A percentile compares a stretch with the other conserved stretches of the same genome.
These are phyloP conservation scores for Acarapis woodi DNA, from an alignment of 1,140 invertebrate genomes.

Conservation along the genomic window DNA sequence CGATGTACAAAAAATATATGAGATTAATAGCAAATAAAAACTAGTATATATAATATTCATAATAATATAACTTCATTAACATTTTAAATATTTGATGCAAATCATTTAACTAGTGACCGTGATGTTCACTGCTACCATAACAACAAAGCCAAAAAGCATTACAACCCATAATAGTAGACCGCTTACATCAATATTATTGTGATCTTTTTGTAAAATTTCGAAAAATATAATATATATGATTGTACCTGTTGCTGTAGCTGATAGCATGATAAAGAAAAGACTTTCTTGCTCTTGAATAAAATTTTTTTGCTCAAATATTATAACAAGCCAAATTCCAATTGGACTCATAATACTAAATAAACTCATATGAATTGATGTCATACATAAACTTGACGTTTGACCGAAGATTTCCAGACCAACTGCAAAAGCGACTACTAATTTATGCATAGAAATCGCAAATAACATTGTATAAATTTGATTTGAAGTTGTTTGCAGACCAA, in stretches of 20 bases:
- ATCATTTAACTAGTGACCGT: too few species aligned
- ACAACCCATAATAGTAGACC: conserved; percentile 7
- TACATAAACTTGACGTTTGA: background rate
- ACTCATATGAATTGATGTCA: conserved; percentile 2
- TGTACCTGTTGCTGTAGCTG: conserved; percentile 46
- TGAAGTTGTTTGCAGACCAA: conserved; percentile 34
- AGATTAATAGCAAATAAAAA: too few species aligned
- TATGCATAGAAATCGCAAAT: conserved; percentile 23
- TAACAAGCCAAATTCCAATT: conserved; percentile 2
- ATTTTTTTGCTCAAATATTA: background rate
- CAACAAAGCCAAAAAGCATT: conserved; percentile 9
- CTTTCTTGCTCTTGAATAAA: background rate
- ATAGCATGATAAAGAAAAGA: conserved; percentile 11
- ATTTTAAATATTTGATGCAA: too few species aligned
- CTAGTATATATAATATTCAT: too few species aligned
- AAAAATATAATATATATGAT: conserved; percentile 71
- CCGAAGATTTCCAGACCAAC: conserved; percentile 2
- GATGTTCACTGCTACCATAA: too few species aligned
- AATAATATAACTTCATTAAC: too few species aligned
- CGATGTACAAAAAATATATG: too few species aligned
- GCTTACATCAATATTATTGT: conserved; percentile 14
- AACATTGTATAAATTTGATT: conserved; percentile 44
- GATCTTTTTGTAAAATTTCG: conserved; percentile 38
- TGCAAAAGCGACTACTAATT: conserved; percentile 4
- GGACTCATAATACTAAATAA: conserved; percentile 3